Base-by-base conservation (phyloP, 1,140 invertebrate genomes). In the Drosophila kikkawai region DNA sequence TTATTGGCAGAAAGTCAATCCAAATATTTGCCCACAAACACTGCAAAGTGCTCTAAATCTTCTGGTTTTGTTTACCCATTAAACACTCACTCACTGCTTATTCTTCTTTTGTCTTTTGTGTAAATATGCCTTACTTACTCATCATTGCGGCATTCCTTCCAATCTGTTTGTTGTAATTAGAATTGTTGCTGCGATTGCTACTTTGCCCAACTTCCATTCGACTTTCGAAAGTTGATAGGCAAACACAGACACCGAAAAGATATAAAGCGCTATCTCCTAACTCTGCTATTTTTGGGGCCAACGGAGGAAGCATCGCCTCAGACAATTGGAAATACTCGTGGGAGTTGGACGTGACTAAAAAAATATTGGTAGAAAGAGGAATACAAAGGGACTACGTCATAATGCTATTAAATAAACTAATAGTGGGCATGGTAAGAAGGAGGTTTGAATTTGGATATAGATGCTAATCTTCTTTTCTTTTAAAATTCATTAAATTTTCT, bases 191-290 rank as follows among this genome's bases (percentile, higher is more conserved):
- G 42, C 39, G 39, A 48, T 63, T 79, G 74, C 15, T 51, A 76
- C 79, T 78, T 81, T 66, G 79, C 79, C 48, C 79, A 77, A 82
- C 74, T 78, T 64, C 64, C 56, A 37, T 73, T 51, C 53, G 34
- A 67, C 78, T 86, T 85, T 85, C 82, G 78, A 80, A 85, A 85
- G 82, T 70, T 75, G 79, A 86, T 79, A 75, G 51, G 57, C 57
- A 69, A 76, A 73, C 45, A 79, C 13, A 74, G 41, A 79, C 42
- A 65, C 41, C 37, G 34, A 83, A 79, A n/a, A 86, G 73, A 88
- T 88, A 87, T 74, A 75, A 79, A 57, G 69, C 66, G 45, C 32
- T 73, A 73, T 73, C 69, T 73, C 19, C 19, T 22, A 48, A 51
- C 36, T 56, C 66, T 63, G 64, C 34, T 85, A 85, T 79, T 75